These are phyloP conservation scores for Trichomalopsis sarcophagae DNA, from an alignment of 1,140 invertebrate species.

Conservation along the genomic window DNA sequence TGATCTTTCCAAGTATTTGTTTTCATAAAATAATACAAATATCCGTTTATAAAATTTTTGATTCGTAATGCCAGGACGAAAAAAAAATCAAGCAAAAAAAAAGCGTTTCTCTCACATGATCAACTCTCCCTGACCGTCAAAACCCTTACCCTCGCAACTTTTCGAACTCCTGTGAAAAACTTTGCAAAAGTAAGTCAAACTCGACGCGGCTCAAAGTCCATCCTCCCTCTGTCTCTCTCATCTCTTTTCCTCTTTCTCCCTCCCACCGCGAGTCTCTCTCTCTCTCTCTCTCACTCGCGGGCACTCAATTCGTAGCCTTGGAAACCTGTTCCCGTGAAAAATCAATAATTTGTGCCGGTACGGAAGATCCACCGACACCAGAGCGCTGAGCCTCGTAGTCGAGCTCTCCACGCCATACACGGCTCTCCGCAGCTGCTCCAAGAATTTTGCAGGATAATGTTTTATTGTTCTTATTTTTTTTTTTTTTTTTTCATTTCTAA, in stretches of 20 bases:
- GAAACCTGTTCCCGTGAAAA: slow-evolving; percentile 53
- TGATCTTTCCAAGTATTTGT: no score
- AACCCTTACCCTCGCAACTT: no score
- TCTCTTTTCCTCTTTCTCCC: neutral
- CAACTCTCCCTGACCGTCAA: no score
- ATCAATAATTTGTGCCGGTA: slow-evolving; percentile 53
- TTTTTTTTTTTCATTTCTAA: neutral
- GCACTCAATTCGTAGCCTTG: slow-evolving; percentile 50
- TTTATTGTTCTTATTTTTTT: neutral
- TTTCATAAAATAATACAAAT: no score
- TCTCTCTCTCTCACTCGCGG: slow-evolving; percentile 1
- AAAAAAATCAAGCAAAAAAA: no score
- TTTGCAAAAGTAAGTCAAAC: neutral
- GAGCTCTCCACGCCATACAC: neutral
- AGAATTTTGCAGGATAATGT: neutral
- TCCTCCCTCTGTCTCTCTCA: slow-evolving; percentile 3
- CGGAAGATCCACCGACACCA: slow-evolving; percentile 42
- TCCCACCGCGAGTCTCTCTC: neutral
- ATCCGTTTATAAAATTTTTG: no score
- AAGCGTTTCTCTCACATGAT: no score
- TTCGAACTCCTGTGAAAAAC: neutral
- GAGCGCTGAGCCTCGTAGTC: neutral
- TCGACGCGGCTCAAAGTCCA: neutral
- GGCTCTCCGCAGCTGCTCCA: neutral
- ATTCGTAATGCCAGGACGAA: no score